Conservation (phyloP, 2,797 vertebrate species). For the Parambassis ranga region DNA sequence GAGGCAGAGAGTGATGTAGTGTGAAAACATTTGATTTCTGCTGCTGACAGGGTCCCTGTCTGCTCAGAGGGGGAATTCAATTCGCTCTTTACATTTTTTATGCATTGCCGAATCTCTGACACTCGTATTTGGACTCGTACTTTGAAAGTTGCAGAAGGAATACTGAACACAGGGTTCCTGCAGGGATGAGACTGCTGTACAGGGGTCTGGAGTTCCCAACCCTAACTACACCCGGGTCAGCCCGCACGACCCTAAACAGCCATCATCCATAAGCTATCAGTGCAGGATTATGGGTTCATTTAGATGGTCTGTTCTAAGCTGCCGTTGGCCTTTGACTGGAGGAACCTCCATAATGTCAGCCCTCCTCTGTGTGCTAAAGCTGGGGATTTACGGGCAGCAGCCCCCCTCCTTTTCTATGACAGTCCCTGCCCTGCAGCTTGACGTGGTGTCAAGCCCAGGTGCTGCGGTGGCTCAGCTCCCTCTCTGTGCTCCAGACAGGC, state of each 20-base stretch:
- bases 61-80: conserved; percentile 18
- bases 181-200: conserved; percentile 63
- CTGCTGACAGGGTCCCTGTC: not conserved
- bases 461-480: conserved; percentile 52
- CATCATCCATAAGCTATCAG: conserved; percentile 7
- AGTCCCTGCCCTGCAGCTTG: conserved; percentile 59
- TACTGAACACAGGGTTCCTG: conserved; percentile 57
- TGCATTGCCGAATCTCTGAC: conserved; percentile 52
- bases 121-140: too few relatives aligned
- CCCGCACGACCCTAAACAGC: too few relatives aligned
- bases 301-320: conserved; percentile 10
- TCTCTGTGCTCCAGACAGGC: conserved; percentile 65
- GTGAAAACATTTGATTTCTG: conserved; percentile 24
- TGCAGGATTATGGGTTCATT: conserved; percentile 47
- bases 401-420: conserved; percentile 51
- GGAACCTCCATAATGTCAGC: conserved; percentile 34
- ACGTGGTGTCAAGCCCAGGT: conserved; percentile 63
- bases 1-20: not conserved
- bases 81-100: conserved; percentile 47
- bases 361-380: conserved; percentile 59
- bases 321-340: conserved; percentile 27
- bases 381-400: conserved; percentile 44
- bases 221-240: conserved; percentile 7
- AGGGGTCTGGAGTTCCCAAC: conserved; percentile 36
- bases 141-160: too few relatives aligned